Evolutionary conservation across 2,888 invertebrate species (phyloP).

Genomic region (Hirtodrosophila histrioides): DNA sequence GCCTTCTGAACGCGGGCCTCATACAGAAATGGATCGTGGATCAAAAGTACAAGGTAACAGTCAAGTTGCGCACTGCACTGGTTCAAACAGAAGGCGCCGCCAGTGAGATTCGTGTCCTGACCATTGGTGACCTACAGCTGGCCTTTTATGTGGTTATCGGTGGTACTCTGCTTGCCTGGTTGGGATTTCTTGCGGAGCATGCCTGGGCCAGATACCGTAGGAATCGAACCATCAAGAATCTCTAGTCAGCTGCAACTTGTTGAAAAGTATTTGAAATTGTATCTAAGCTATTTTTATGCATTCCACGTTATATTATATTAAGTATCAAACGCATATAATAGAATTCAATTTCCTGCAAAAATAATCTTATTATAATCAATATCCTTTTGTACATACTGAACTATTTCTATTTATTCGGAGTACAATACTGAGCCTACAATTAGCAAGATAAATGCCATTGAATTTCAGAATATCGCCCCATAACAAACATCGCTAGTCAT

Average conservation of each 20-base stretch:
- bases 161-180: slow-evolving; percentile 70
- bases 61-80: slow-evolving; percentile 35
- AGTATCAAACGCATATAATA: no score
- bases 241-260: background rate
- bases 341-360: no score
- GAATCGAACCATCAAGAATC: slow-evolving; percentile 4
- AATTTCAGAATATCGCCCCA: no score
- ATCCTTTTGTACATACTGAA: no score
- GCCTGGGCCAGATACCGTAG: slow-evolving; percentile 4
- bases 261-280: no score
- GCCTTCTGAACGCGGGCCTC: slow-evolving; percentile 80
- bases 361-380: no score
- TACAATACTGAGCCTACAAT: no score
- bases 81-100: slow-evolving; percentile 21
- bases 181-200: slow-evolving; percentile 67
- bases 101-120: slow-evolving; percentile 75
- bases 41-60: slow-evolving; percentile 68
- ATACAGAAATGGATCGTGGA: slow-evolving; percentile 83
- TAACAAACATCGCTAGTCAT: no score
- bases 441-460: no score
- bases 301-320: no score
- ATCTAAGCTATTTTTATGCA: no score
- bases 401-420: no score
- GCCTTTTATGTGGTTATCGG: slow-evolving; percentile 82
- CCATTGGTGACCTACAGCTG: slow-evolving; percentile 82